Evolutionary conservation across 1,140 invertebrate species (phyloP), one percentile per base, ranked within the genome.

Genomic region (Micrasema minimum): DNA sequence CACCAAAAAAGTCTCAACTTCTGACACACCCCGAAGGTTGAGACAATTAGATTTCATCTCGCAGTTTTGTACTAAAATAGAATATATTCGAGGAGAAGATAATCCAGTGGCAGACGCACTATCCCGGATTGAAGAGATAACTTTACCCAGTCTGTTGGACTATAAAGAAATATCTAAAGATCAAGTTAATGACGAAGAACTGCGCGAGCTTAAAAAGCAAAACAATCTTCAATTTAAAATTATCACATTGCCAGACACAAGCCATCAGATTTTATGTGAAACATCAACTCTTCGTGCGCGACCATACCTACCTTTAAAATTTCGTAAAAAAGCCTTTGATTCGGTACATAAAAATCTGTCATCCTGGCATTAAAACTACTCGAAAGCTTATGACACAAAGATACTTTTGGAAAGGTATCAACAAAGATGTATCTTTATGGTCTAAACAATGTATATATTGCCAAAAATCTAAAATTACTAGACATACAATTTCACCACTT

Each of bases 21-120:
- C 79, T 61, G 73, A 76, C 11, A 71, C 71, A 4, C 72, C 73
- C 26, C 51, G 75, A 50, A 77, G 75, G 70, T 74, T 74, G 23
- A 69, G 57, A 43, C 77, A 83, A n/a, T n/a, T n/a, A n/a, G n/a
- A n/a, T n/a, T n/a, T n/a, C n/a, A n/a, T n/a, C n/a, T n/a, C n/a
- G n/a, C n/a, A 16, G 14, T 38, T 71, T 71, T 66, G 12, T 46
- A 9, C 41, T 38, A 2, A 16, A 65, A 51, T 51, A 5, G 16
- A 23, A 7, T 9, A 53, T 55, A 62, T 75, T 45, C 66, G 61
- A 55, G 14, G 11, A 59, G n/a, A n/a, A n/a, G n/a, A n/a, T n/a
- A n/a, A n/a, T n/a, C n/a, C n/a, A n/a, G n/a, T n/a, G n/a, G n/a
- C 53, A 10, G 38, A 59, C 61, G 31, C 14, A 20, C 37, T 38